phyloP scores from a whole-genome alignment of 2,888 invertebrate species.

The Macrophya annulata region DNA sequence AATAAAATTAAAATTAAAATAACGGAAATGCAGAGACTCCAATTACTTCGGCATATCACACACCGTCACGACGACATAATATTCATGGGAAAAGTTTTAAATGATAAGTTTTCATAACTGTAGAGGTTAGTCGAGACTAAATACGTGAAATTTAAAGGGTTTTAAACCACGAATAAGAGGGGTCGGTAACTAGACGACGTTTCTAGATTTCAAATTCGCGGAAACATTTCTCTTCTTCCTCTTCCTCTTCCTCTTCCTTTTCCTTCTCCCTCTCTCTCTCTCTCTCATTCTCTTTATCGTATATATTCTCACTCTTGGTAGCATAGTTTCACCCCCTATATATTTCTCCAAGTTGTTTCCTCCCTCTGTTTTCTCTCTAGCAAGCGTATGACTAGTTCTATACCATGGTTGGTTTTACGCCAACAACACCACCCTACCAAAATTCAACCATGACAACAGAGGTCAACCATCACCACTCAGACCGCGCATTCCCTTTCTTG shows the following conservation, averaged over 20 bases:
- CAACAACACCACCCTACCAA: neutral
- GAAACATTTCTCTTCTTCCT: slow-evolving; percentile 13
- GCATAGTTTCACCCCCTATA: neutral
- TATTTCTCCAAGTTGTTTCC: neutral
- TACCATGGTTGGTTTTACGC: neutral
- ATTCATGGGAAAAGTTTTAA: slow-evolving; percentile 39
- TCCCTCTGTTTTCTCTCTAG: slow-evolving; percentile 16
- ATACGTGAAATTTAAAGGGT: neutral
- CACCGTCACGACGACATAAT: neutral
- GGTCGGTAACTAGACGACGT: neutral
- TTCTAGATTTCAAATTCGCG: slow-evolving; percentile 11
- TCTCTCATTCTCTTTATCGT: neutral
- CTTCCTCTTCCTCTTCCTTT: neutral
- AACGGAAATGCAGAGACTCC: neutral
- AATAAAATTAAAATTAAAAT: neutral
- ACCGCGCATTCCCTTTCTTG: slow-evolving; percentile 42
- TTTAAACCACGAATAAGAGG: neutral
- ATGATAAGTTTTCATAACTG: slow-evolving; percentile 19
- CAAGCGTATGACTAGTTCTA: slow-evolving; percentile 6
- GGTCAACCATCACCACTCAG: slow-evolving; percentile 25
- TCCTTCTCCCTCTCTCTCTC: neutral
- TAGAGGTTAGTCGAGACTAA: neutral
- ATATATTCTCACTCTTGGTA: neutral
- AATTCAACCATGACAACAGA: slow-evolving; percentile 32
- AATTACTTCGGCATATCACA: slow-evolving; percentile 5